Conservation (phyloP, 1,140 invertebrate genomes). For the Lepidurus apus region DNA sequence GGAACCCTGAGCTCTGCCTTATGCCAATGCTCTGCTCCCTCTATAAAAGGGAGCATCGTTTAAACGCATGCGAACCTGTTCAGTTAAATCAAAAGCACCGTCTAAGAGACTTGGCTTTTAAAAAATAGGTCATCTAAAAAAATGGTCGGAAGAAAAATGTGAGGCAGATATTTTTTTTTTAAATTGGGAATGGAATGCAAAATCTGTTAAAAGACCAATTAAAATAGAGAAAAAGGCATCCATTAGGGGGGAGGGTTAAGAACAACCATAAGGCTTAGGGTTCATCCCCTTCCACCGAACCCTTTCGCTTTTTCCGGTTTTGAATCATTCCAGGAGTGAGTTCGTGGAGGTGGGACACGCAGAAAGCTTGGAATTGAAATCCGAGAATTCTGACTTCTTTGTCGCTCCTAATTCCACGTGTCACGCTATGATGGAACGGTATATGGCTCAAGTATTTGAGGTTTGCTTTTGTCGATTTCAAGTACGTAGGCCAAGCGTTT, state of each 20-base stretch:
- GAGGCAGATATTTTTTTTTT: no score
- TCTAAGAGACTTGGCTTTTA: no score
- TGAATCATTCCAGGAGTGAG: neutral
- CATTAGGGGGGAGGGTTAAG: neutral
- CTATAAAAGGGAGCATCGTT: no score
- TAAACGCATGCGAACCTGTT: no score
- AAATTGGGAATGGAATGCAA: neutral
- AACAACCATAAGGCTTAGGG: neutral
- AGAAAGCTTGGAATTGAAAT: neutral
- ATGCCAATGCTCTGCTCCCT: neutral
- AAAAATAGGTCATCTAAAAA: no score
- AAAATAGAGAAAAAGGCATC: neutral
- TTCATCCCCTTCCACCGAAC: neutral
- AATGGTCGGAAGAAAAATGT: no score
- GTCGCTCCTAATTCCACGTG: conserved; percentile 9
- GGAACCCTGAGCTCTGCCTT: neutral
- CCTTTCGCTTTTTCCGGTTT: conserved; percentile 1
- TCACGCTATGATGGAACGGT: conserved; percentile 1
- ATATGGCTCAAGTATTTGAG: neutral
- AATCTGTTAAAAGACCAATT: neutral
- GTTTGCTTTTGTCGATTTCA: neutral
- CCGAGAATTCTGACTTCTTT: conserved; percentile 1
- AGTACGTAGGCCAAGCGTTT: neutral
- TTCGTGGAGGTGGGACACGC: neutral
- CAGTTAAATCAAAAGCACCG: no score